These are phyloP conservation scores for Paramormyrops hopkinsi DNA, from an alignment of 2,797 vertebrate species.

Conservation along the genomic window DNA sequence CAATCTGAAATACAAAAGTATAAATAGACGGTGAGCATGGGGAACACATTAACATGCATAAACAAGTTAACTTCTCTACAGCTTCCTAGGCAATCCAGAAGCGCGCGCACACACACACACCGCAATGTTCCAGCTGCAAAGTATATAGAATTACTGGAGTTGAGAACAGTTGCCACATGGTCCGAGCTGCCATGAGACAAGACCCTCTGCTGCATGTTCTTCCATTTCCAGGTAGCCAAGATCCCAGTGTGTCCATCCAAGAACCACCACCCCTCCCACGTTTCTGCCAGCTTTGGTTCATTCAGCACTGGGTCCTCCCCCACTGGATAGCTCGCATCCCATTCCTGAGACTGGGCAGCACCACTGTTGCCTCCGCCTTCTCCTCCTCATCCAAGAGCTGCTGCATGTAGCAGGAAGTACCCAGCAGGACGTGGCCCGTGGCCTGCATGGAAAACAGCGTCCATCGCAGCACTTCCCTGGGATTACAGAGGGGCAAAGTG, in stretches of 20 bases:
- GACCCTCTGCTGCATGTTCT: background rate
- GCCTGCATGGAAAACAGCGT: conserved; percentile 81
- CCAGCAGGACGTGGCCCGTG: conserved; percentile 81
- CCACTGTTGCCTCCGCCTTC: conserved; percentile 42
- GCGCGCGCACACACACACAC: background rate
- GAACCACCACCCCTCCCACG: background rate
- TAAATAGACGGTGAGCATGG: conserved; percentile 3
- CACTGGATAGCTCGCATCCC: conserved; percentile 53
- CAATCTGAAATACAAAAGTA: conserved; percentile 37
- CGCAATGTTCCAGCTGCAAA: background rate
- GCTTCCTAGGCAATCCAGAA: conserved; percentile 42
- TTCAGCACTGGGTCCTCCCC: conserved; percentile 31
- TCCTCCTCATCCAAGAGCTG: conserved; percentile 78
- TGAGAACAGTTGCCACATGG: background rate
- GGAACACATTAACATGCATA: background rate
- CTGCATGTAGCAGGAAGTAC: conserved; percentile 85
- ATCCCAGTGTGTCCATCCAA: background rate
- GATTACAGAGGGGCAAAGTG: conserved; percentile 19
- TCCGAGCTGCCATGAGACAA: background rate
- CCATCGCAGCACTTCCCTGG: conserved; percentile 83
- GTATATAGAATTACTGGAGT: background rate
- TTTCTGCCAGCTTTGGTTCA: background rate
- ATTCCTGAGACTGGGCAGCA: conserved; percentile 44
- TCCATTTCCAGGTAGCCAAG: background rate
- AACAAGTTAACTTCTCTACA: background rate